A percentile compares a stretch with the other conserved stretches of the same genome.
phyloP scores from a whole-genome alignment of 2,113 vertebrate genomes.

The Aplodontia rufa region DNA sequence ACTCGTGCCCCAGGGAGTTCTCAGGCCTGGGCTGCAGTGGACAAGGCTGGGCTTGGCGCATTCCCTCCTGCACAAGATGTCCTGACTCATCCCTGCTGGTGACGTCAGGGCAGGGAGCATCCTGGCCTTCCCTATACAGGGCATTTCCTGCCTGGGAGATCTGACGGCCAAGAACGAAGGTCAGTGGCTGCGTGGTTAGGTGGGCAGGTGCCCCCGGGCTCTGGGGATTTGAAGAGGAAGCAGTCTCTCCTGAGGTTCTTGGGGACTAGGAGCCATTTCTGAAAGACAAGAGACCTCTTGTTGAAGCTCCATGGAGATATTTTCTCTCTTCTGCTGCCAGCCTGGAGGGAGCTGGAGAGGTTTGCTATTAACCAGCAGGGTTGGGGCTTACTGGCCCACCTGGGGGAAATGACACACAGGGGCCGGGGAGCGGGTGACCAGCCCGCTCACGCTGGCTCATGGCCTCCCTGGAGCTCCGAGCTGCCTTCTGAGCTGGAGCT shows the following conservation, averaged over 20 bases:
- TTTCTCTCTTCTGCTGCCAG: background rate
- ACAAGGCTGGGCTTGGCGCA: too few species aligned
- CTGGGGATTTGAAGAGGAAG: background rate
- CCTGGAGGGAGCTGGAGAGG: background rate
- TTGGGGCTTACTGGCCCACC: background rate
- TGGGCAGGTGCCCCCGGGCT: too few species aligned
- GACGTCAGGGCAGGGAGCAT: background rate
- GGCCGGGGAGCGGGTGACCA: background rate
- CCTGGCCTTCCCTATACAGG: background rate
- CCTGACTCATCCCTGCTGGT: background rate
- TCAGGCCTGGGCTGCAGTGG: background rate
- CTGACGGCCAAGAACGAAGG: background rate
- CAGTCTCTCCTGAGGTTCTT: background rate
- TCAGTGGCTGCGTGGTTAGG: background rate
- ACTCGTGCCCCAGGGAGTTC: too few species aligned
- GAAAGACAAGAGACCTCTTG: background rate
- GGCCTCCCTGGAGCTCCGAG: background rate
- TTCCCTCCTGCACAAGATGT: fast-evolving
- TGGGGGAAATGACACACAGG: too few species aligned
- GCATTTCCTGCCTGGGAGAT: background rate
- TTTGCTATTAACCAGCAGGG: background rate
- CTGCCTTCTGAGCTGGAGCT: background rate
- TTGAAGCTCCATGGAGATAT: background rate
- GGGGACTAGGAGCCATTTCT: background rate
- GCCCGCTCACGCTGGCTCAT: fast-evolving